These are phyloP conservation scores for Hoplias malabaricus DNA, from an alignment of 2,113 vertebrate species.

Conservation along the genomic window DNA sequence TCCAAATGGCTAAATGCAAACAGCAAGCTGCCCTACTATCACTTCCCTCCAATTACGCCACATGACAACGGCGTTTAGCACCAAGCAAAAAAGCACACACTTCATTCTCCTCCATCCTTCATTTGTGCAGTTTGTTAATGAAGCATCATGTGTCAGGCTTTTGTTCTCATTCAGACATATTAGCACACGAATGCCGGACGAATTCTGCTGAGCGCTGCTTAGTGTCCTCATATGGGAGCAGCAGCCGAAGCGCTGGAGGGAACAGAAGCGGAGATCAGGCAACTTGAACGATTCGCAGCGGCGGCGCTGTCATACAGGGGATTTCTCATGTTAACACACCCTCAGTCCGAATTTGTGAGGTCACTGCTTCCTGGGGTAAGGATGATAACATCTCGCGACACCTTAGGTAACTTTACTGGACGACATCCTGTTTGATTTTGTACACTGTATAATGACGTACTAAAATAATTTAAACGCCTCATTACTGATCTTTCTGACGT, in stretches of 20 bases:
- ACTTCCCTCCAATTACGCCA: background rate
- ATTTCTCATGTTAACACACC: constrained; percentile 12
- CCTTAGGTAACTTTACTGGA: background rate
- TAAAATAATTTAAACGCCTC: background rate
- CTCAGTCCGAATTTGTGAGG: background rate
- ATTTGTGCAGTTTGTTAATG: constrained; percentile 28
- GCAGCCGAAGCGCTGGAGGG: background rate
- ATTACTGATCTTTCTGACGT: too few species aligned
- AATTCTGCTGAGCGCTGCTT: background rate
- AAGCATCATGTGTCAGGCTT: constrained; percentile 29
- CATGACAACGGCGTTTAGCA: background rate
- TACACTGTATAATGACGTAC: background rate
- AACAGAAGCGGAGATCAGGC: background rate
- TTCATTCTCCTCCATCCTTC: background rate
- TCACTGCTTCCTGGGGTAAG: background rate
- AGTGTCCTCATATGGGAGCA: background rate
- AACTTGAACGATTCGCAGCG: background rate
- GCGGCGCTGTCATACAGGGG: background rate
- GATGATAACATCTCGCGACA: constrained; percentile 2
- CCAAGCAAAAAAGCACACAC: background rate
- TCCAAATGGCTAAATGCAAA: background rate
- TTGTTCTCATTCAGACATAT: background rate
- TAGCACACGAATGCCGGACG: background rate
- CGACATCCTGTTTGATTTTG: background rate
- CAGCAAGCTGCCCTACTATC: background rate